These are phyloP conservation scores for Prunella himalayana DNA, from an alignment of 2,113 vertebrate genomes.

Conservation along the genomic window DNA sequence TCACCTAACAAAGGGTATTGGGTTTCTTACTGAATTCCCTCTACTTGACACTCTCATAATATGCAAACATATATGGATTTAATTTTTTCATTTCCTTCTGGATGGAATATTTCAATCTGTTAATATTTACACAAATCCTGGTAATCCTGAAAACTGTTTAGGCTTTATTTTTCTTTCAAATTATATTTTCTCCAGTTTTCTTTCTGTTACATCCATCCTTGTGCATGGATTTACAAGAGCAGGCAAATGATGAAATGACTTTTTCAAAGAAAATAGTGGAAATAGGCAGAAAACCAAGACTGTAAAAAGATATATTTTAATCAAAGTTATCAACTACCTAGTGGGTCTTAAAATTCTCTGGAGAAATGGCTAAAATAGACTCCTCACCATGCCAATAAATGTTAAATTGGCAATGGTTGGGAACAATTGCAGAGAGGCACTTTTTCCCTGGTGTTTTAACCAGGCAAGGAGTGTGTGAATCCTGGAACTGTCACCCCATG, in stretches of 20 bases:
- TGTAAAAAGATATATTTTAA: not conserved
- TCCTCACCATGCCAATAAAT: not conserved
- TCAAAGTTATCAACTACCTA: not conserved
- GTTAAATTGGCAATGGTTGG: not conserved
- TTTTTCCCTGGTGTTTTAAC: not conserved
- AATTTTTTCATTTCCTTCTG: constrained; percentile 13
- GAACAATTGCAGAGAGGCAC: not conserved
- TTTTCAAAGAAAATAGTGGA: not conserved
- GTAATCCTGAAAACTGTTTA: not conserved
- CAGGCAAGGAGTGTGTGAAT: not conserved
- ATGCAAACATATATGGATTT: constrained; percentile 9
- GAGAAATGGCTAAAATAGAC: not conserved
- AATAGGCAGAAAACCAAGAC: not conserved
- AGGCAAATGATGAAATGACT: not conserved
- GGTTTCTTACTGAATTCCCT: constrained; percentile 12
- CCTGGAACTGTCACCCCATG: not conserved
- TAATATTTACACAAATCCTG: constrained; percentile 12
- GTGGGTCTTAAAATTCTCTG: not conserved
- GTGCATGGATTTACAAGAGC: not conserved
- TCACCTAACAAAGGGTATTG: constrained; percentile 9
- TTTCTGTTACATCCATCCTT: not conserved
- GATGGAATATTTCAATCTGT: not conserved
- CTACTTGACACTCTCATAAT: not conserved
- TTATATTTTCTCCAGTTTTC: not conserved
- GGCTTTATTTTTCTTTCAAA: constrained; percentile 27